Conservation (phyloP, 2,797 vertebrate species). For the Anas flavirostris region DNA sequence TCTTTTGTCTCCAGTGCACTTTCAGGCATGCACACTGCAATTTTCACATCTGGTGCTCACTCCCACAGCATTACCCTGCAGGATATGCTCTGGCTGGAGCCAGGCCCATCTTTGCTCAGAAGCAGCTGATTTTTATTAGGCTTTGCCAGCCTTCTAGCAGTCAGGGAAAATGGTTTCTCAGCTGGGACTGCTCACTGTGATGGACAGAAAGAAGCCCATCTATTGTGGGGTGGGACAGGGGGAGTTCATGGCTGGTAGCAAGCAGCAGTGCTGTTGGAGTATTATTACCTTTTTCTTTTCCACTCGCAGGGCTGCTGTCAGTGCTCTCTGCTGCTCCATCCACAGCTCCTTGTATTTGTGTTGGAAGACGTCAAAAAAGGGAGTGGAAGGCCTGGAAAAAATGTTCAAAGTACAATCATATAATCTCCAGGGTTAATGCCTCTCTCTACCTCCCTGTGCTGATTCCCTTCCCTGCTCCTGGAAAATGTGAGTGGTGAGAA, state of each 20-base stretch:
- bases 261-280: not conserved
- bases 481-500: not conserved
- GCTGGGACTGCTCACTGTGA: not conserved
- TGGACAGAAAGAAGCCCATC: not conserved
- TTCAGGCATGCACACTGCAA: not conserved
- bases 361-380: slow-evolving; percentile 82
- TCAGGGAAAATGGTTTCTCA: not conserved
- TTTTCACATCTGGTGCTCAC: not conserved
- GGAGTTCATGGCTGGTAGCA: not conserved
- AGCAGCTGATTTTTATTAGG: not conserved
- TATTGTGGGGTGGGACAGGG: accelerated
- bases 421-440: not conserved
- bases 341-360: slow-evolving; percentile 82
- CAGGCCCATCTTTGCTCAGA: not conserved
- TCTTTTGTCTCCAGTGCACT: not conserved
- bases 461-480: not conserved
- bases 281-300: slow-evolving; percentile 74
- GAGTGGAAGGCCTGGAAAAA: slow-evolving; percentile 78
- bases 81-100: not conserved
- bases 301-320: slow-evolving; percentile 40
- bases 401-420: not conserved
- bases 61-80: not conserved
- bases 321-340: slow-evolving; percentile 80
- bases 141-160: not conserved
- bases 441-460: not conserved